These are phyloP conservation scores for Drosophila pegasa DNA, from an alignment of 2,888 invertebrate genomes.

Conservation along the genomic window DNA sequence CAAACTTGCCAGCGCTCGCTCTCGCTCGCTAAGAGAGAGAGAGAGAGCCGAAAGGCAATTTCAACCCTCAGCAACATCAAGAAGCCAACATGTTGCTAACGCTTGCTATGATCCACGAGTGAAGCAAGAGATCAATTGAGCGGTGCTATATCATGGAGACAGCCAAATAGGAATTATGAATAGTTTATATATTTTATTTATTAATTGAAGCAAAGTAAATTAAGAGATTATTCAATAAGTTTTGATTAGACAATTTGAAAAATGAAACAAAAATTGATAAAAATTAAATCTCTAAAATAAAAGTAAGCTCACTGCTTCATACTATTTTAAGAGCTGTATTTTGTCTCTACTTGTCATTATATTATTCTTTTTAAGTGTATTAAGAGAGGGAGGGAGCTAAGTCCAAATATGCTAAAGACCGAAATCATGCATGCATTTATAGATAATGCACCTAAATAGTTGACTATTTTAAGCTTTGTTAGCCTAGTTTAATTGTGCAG, in stretches of 20 bases:
- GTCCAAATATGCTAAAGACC: background rate
- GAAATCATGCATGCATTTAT: background rate
- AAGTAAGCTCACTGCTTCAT: too few species aligned
- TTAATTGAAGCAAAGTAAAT: too few species aligned
- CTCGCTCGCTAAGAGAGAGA: background rate
- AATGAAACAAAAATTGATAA: too few species aligned
- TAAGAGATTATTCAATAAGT: too few species aligned
- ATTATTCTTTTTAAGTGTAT: too few species aligned
- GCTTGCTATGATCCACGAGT: constrained; percentile 17
- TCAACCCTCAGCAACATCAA: constrained; percentile 21
- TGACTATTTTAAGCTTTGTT: background rate
- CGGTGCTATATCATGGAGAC: background rate
- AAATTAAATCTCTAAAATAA: too few species aligned
- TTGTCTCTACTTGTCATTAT: too few species aligned
- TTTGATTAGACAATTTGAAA: too few species aligned
- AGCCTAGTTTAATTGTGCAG: constrained; percentile 1
- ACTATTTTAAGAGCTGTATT: too few species aligned
- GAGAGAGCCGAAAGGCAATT: background rate
- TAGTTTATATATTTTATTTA: background rate
- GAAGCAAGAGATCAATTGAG: constrained; percentile 11
- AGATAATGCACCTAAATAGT: background rate
- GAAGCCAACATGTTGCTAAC: constrained; percentile 9
- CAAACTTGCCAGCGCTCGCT: constrained; percentile 33
- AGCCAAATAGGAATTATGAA: background rate
- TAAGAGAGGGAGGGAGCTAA: background rate